phyloP scores from a whole-genome alignment of 2,888 invertebrate species.

The Himalopsyche kuldschensis region DNA sequence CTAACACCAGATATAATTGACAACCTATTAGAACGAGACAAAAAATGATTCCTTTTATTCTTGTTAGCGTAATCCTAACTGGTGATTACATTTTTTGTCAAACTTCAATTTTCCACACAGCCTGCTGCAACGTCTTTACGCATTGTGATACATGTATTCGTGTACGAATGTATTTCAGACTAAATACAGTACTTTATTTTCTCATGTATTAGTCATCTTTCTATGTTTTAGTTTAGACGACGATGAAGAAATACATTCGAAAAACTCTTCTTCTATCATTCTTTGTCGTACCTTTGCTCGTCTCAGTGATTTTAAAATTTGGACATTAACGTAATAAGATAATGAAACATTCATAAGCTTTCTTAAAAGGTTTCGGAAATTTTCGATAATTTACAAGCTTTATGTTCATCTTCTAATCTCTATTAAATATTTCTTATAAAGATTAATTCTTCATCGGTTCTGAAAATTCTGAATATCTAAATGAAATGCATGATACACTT shows the following conservation, averaged over 20 bases:
- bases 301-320: background rate
- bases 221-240: background rate
- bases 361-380: no score
- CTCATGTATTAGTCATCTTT: background rate
- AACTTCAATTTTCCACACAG: background rate
- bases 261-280: background rate
- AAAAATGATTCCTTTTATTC: background rate
- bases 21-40: background rate
- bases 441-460: no score
- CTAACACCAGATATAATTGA: background rate
- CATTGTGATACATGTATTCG: background rate
- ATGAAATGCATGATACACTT: no score
- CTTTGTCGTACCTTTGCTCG: background rate
- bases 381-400: no score
- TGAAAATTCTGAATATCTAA: no score
- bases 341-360: no score
- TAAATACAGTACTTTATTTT: background rate
- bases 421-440: no score
- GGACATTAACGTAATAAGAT: background rate
- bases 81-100: background rate
- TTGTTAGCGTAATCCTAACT: background rate
- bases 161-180: background rate
- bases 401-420: no score
- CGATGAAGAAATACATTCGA: background rate
- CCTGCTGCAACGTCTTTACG: background rate